Conservation (phyloP, 2,113 vertebrate genomes). For the Psettodes erumei region DNA sequence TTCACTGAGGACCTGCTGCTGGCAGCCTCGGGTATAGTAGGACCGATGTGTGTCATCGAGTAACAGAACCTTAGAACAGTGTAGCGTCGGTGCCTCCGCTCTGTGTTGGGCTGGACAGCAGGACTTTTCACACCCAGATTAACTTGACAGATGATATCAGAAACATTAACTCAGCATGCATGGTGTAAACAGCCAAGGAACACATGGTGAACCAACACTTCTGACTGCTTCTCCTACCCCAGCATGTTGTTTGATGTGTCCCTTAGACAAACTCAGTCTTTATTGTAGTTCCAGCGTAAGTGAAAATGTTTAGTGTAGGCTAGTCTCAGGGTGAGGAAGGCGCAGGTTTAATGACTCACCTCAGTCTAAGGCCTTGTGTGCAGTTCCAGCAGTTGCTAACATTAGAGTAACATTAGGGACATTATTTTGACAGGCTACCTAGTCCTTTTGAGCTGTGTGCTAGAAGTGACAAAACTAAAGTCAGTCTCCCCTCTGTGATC, state of each 20-base stretch:
- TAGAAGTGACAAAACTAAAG: slow-evolving; percentile 37
- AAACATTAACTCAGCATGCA: slow-evolving; percentile 32
- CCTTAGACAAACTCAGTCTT: neutral
- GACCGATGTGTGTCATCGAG: slow-evolving; percentile 81
- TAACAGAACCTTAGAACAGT: slow-evolving; percentile 29
- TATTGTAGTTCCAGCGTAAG: neutral
- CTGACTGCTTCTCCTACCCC: neutral
- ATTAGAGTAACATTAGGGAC: too few species aligned
- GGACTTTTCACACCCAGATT: slow-evolving; percentile 19
- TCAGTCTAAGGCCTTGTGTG: neutral
- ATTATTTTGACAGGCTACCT: slow-evolving; percentile 13
- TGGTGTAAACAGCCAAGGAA: slow-evolving; percentile 18
- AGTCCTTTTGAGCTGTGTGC: slow-evolving; percentile 13
- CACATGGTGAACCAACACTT: slow-evolving; percentile 9
- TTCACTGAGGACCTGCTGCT: slow-evolving; percentile 97
- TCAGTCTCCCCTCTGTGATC: slow-evolving; percentile 67
- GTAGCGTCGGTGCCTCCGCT: slow-evolving; percentile 7
- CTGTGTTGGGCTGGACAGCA: slow-evolving; percentile 14
- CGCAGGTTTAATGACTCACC: neutral
- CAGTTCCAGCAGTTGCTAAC: slow-evolving; percentile 9
- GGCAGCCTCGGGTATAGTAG: slow-evolving; percentile 93
- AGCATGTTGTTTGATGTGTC: slow-evolving; percentile 48
- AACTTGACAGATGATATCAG: slow-evolving; percentile 10
- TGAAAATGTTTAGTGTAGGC: slow-evolving; percentile 5
- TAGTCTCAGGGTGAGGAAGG: neutral